A percentile compares a stretch with the other conserved stretches of the same genome.
These are phyloP conservation scores for Pyrocephalus nanus DNA, from an alignment of 2,797 vertebrate species.

Conservation along the genomic window DNA sequence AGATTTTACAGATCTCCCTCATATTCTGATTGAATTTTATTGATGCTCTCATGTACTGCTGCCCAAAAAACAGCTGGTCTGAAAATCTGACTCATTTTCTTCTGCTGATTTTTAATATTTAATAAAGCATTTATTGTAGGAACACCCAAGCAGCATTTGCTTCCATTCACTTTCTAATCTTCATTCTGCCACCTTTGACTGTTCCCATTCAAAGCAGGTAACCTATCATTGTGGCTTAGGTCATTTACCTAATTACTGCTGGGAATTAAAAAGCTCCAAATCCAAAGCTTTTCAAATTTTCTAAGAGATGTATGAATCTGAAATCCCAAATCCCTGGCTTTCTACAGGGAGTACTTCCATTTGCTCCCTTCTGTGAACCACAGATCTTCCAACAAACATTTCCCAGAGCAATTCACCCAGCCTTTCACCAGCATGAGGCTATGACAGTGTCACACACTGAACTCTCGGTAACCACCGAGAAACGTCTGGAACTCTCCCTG, in stretches of 20 bases:
- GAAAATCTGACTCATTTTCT: background rate
- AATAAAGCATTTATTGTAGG: background rate
- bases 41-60: background rate
- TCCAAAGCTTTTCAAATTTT: background rate
- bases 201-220: background rate
- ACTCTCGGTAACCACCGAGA: accelerated
- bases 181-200: background rate
- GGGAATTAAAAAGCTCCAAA: background rate
- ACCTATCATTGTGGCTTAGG: background rate
- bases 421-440: background rate
- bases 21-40: background rate
- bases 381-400: background rate
- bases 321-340: background rate
- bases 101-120: background rate
- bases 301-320: background rate
- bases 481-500: background rate
- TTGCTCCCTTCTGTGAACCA: background rate
- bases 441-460: accelerated
- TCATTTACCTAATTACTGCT: background rate
- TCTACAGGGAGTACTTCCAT: background rate
- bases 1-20: background rate
- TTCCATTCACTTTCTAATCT: background rate
- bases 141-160: background rate
- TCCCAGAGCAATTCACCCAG: background rate
- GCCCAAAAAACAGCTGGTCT: background rate